These are phyloP conservation scores for Odobenus rosmarus DNA, from an alignment of 2,113 vertebrate species.

Conservation along the genomic window DNA sequence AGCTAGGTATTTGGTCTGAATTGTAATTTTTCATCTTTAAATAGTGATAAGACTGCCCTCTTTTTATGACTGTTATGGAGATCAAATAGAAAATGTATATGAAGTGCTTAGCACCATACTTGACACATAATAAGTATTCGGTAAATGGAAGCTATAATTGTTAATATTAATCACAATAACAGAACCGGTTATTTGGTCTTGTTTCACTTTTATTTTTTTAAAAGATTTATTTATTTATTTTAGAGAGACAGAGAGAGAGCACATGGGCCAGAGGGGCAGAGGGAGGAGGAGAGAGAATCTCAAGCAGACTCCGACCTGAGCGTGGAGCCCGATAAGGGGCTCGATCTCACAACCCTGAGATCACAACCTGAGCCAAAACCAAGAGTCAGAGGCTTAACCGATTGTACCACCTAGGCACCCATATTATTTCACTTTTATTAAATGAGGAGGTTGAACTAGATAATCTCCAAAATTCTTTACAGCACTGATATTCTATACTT, in stretches of 20 bases:
- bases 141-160: neutral
- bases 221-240: neutral
- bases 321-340: neutral
- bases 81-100: neutral
- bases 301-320: neutral
- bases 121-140: neutral
- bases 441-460: neutral
- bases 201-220: neutral
- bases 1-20: neutral
- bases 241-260: neutral
- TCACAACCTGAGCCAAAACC: neutral
- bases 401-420: neutral
- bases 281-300: neutral
- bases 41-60: neutral
- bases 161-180: neutral
- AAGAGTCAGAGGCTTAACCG: neutral
- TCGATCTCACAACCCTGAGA: neutral
- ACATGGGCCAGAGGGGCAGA: neutral
- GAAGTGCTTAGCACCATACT: neutral
- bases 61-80: slow-evolving; percentile 20
- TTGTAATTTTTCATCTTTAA: neutral
- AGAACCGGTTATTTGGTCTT: neutral
- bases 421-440: neutral
- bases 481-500: neutral
- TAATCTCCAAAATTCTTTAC: neutral